Evolutionary conservation across 2,113 vertebrate species (phyloP).

Genomic region (Leuciscus idus): DNA sequence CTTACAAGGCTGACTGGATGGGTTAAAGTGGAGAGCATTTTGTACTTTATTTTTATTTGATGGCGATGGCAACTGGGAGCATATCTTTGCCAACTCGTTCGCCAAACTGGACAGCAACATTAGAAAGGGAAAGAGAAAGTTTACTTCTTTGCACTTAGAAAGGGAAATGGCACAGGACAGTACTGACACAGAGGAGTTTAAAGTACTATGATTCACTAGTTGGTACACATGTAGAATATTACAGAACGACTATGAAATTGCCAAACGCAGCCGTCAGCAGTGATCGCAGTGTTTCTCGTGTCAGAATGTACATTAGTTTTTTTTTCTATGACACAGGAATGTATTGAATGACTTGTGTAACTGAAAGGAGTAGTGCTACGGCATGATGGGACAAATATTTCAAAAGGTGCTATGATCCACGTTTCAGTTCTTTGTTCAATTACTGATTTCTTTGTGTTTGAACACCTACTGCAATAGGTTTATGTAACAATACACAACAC

Average conservation of each 20-base stretch:
- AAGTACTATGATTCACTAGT: constrained; percentile 18
- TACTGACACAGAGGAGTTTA: constrained; percentile 16
- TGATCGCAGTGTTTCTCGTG: background rate
- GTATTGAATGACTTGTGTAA: background rate
- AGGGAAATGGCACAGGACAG: background rate
- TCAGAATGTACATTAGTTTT: constrained; percentile 4
- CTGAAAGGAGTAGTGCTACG: background rate
- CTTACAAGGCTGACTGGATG: background rate
- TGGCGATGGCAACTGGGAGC: background rate
- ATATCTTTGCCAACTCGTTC: background rate
- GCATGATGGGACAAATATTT: constrained; percentile 30
- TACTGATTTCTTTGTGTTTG: background rate
- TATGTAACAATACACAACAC: constrained; percentile 19
- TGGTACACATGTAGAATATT: constrained; percentile 1
- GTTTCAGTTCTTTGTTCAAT: background rate
- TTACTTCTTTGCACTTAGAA: constrained; percentile 11
- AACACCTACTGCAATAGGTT: background rate
- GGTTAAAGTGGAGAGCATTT: background rate
- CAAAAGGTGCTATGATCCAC: constrained; percentile 48
- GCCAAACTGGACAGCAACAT: constrained; percentile 19
- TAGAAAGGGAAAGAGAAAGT: background rate
- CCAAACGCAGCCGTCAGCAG: constrained; percentile 48
- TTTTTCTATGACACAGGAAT: background rate
- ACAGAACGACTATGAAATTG: constrained; percentile 30
- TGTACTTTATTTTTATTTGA: constrained; percentile 16